Conservation (phyloP, 2,888 invertebrate genomes). For the Agriotes lineatus region DNA sequence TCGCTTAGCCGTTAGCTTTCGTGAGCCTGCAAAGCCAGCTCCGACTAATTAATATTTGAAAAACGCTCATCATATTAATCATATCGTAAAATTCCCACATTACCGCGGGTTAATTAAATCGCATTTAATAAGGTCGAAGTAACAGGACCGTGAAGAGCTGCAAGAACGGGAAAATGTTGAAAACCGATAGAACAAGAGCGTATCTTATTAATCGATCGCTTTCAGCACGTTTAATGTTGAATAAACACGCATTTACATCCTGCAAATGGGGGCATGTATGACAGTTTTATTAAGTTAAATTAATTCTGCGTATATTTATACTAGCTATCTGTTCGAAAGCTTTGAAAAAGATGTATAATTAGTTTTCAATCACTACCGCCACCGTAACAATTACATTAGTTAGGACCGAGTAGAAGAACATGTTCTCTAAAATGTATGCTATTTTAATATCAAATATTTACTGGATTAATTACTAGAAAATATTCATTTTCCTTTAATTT, state of each 20-base stretch:
- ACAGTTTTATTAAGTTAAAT: slow-evolving; percentile 5
- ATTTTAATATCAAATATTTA: too few species aligned
- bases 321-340: too few species aligned
- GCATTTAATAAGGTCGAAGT: slow-evolving; percentile 6
- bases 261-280: not conserved
- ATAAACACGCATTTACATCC: not conserved
- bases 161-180: slow-evolving; percentile 7
- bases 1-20: slow-evolving; percentile 13
- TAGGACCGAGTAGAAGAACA: too few species aligned
- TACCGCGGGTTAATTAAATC: slow-evolving; percentile 19
- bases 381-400: too few species aligned
- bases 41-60: slow-evolving; percentile 20
- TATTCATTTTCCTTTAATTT: too few species aligned
- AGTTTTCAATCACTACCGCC: too few species aligned
- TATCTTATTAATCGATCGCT: not conserved
- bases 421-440: too few species aligned
- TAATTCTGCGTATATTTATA: not conserved
- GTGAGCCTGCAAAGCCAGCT: not conserved
- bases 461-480: too few species aligned
- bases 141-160: slow-evolving; percentile 18
- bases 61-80: slow-evolving; percentile 11
- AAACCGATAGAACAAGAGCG: slow-evolving; percentile 9
- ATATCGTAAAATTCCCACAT: slow-evolving; percentile 21
- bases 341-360: too few species aligned
- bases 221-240: slow-evolving; percentile 6